Conservation (phyloP, 2,888 invertebrate genomes). For the Andrena haemorrhoa region DNA sequence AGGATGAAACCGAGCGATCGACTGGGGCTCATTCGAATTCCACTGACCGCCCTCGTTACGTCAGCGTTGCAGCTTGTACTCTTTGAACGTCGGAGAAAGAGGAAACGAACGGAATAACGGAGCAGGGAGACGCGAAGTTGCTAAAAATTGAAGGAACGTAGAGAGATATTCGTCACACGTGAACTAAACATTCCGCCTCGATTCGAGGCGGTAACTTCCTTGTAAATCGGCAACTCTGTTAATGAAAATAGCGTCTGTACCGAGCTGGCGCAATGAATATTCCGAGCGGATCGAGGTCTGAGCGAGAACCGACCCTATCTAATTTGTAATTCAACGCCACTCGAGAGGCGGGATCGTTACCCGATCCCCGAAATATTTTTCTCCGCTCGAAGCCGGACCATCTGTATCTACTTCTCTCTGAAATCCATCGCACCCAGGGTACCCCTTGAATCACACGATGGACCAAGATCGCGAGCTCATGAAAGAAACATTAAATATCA, state of each 20-base stretch:
- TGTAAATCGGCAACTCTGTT: not conserved
- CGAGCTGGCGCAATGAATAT: conserved; percentile 40
- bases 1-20: conserved; percentile 17
- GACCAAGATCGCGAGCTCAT: not conserved
- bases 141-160: too few relatives aligned
- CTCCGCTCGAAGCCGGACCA: not conserved
- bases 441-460: not conserved
- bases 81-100: not conserved
- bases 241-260: conserved; percentile 6
- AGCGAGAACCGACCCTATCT: conserved; percentile 26
- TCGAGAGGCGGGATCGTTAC: conserved; percentile 15
- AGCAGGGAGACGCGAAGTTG: too few relatives aligned
- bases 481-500: not conserved
- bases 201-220: not conserved
- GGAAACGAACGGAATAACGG: not conserved
- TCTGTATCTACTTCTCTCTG: conserved; percentile 3
- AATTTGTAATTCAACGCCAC: conserved; percentile 32
- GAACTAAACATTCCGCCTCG: not conserved
- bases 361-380: conserved; percentile 18
- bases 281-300: conserved; percentile 7
- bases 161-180: too few relatives aligned
- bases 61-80: not conserved
- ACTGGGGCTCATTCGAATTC: conserved; percentile 14
- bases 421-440: not conserved
- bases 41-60: conserved; percentile 5